A percentile compares a stretch with the other conserved stretches of the same genome.
These are phyloP conservation scores for Chrysaora quinquecirrha DNA, from an alignment of 30 jellyfish, hydroid and myxozoan species.

Conservation along the genomic window DNA sequence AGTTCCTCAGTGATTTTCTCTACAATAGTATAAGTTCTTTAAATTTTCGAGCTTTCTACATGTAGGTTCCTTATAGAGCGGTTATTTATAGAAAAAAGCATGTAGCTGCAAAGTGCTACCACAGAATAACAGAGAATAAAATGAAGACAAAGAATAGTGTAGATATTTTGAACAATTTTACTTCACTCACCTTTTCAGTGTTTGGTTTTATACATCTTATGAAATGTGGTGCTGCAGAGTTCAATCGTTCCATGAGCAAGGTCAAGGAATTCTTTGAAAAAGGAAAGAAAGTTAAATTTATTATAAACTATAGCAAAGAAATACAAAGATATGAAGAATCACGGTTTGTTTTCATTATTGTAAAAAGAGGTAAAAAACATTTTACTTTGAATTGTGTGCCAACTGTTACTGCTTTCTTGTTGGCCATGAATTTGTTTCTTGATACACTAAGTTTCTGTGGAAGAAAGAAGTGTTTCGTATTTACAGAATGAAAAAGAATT, in stretches of 20 bases:
- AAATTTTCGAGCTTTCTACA: too few relatives aligned
- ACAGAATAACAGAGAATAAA: too few relatives aligned
- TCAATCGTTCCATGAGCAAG: constrained; percentile 53
- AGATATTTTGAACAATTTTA: too few relatives aligned
- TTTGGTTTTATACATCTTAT: constrained; percentile 66
- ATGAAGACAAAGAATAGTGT: too few relatives aligned
- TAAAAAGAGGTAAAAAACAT: background rate
- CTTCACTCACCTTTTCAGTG: constrained; percentile 44
- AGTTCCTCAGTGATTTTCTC: too few relatives aligned
- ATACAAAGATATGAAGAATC: background rate
- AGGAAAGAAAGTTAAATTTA: background rate
- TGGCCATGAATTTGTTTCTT: constrained; percentile 68
- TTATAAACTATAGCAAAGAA: background rate
- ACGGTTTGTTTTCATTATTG: too few relatives aligned
- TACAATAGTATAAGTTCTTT: too few relatives aligned
- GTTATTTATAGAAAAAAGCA: too few relatives aligned
- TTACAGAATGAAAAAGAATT: too few relatives aligned
- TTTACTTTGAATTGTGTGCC: constrained; percentile 67
- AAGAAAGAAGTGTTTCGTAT: too few relatives aligned
- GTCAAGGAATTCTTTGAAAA: constrained; percentile 59
- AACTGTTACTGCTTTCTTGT: constrained; percentile 58
- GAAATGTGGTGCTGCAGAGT: constrained; percentile 76
- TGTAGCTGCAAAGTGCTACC: too few relatives aligned
- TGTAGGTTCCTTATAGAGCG: too few relatives aligned
- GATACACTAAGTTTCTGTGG: constrained; percentile 52